A percentile compares a stretch with the other conserved stretches of the same genome.
Evolutionary conservation across 2,888 invertebrate genomes (phyloP).

Genomic region (Ceriagrion tenellum): DNA sequence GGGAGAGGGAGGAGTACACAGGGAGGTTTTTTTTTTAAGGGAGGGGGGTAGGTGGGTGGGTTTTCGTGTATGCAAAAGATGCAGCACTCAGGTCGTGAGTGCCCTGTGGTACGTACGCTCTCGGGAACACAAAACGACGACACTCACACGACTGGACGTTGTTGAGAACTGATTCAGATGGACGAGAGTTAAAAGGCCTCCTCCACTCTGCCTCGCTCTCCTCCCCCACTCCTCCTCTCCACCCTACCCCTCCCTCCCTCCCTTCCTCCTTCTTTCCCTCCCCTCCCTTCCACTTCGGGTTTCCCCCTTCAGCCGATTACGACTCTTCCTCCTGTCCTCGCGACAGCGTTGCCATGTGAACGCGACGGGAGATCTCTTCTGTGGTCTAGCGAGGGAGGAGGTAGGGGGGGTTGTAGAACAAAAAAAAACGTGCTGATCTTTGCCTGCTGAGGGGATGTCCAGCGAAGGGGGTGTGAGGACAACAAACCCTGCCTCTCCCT

Average conservation of each 20-base stretch:
- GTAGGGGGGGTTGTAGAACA: neutral
- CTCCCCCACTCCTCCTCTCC: neutral
- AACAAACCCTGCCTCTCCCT: neutral
- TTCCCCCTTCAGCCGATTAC: conserved; percentile 52
- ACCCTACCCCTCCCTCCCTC: neutral
- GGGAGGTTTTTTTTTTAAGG: too few species aligned
- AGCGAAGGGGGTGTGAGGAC: neutral
- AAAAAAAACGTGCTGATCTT: neutral
- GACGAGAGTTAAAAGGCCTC: neutral
- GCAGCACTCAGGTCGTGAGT: neutral
- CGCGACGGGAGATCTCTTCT: neutral
- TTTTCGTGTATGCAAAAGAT: neutral
- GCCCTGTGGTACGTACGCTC: neutral
- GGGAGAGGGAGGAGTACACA: neutral
- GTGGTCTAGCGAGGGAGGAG: neutral
- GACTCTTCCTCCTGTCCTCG: neutral
- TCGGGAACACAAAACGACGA: neutral
- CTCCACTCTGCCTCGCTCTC: neutral
- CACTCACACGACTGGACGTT: neutral
- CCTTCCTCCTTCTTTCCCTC: neutral
- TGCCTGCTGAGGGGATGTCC: neutral
- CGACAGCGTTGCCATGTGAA: conserved; percentile 49
- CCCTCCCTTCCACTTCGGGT: conserved; percentile 17
- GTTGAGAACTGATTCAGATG: conserved; percentile 52
- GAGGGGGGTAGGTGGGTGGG: neutral